Evolutionary conservation across 2,888 invertebrate species (phyloP).

Genomic region (Drosophila kuntzei): DNA sequence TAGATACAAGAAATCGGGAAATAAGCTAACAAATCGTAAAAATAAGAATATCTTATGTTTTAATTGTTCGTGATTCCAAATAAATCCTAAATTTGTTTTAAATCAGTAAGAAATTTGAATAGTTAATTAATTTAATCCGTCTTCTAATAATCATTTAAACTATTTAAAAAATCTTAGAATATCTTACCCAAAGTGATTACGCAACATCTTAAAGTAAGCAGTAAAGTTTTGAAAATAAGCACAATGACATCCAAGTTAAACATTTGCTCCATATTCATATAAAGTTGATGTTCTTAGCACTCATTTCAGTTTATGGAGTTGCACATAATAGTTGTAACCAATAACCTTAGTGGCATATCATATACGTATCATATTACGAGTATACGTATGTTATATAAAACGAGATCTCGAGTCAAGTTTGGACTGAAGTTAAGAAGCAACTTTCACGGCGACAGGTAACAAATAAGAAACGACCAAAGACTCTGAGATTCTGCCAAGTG

Average conservation of each 20-base stretch:
- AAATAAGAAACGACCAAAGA: neutral
- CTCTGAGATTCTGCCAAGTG: constrained; percentile 24
- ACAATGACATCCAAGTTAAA: neutral
- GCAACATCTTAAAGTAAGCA: neutral
- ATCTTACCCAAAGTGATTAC: neutral
- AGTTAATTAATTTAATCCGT: too few species aligned
- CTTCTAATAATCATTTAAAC: neutral
- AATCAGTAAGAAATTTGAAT: too few species aligned
- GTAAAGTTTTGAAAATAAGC: neutral
- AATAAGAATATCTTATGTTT: too few species aligned
- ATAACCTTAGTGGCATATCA: constrained; percentile 5
- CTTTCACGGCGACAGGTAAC: constrained; percentile 44
- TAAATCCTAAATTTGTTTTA: too few species aligned
- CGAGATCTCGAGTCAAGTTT: constrained; percentile 11
- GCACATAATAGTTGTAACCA: constrained; percentile 8
- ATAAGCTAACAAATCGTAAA: too few species aligned
- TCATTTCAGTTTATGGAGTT: neutral
- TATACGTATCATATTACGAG: constrained; percentile 21
- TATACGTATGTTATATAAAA: constrained; percentile 4
- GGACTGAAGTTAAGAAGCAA: constrained; percentile 10
- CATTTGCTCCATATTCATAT: neutral
- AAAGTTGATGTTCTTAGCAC: neutral
- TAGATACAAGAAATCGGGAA: too few species aligned
- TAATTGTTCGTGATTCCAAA: too few species aligned
- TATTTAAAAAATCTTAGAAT: neutral